A percentile compares a stretch with the other conserved stretches of the same genome.
Evolutionary conservation across 30 jellyfish, hydroid and myxozoan species (phyloP).

Genomic region (Hydractinia symbiolongicarpus): DNA sequence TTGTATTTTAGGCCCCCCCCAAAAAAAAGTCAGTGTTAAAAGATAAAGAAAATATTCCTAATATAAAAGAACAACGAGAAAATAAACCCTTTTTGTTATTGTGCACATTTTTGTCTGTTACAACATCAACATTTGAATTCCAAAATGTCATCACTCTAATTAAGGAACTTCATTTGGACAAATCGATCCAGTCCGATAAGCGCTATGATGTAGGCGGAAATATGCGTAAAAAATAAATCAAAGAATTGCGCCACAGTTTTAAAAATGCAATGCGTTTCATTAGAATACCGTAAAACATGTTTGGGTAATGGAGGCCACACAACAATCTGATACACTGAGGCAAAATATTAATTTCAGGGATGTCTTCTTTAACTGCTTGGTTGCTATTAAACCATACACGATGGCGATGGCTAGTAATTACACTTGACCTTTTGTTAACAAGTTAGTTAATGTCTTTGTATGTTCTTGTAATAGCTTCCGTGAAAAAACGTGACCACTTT

Average conservation of each 20-base stretch:
- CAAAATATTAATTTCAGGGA: background rate
- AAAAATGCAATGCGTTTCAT: background rate
- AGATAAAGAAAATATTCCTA: no score
- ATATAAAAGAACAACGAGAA: no score
- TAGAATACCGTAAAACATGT: background rate
- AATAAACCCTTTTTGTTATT: no score
- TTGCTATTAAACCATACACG: background rate
- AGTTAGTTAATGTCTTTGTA: no score
- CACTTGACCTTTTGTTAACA: no score
- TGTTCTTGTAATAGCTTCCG: no score
- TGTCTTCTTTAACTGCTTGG: background rate
- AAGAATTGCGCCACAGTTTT: background rate
- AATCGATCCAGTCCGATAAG: background rate
- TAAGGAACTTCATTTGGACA: background rate
- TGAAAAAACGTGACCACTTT: no score
- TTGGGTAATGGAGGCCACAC: background rate
- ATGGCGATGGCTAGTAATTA: background rate
- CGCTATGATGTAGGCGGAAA: background rate
- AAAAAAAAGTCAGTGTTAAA: no score
- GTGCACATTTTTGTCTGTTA: no score
- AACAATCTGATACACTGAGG: conserved; percentile 8
- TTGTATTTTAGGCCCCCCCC: no score
- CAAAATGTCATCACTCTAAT: no score
- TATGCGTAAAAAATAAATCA: background rate
- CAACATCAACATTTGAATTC: no score